Evolutionary conservation across 2,888 invertebrate genomes (phyloP).

Genomic region (Drosophila setosimentum): DNA sequence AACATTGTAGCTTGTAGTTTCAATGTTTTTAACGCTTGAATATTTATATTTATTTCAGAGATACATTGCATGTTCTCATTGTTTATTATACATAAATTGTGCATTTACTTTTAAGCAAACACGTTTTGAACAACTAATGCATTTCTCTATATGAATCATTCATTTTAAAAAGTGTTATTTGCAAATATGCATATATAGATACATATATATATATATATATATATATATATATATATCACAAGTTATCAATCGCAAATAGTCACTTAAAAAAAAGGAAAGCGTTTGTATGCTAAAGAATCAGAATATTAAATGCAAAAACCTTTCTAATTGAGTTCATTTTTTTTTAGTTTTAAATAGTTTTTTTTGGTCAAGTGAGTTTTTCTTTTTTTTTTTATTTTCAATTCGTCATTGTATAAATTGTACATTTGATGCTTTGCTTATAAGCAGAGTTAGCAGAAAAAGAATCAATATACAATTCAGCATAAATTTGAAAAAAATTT

Average conservation of each 20-base stretch:
- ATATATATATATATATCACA: not conserved
- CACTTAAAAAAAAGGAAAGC: not conserved
- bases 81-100: not conserved
- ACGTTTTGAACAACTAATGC: not conserved
- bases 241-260: not conserved
- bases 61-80: not conserved
- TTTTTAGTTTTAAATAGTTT: not conserved
- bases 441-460: not conserved
- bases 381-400: not conserved
- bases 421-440: not conserved
- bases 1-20: not conserved
- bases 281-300: not conserved
- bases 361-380: not conserved
- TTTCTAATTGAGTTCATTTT: not conserved
- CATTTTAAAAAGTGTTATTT: not conserved
- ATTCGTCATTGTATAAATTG: not conserved
- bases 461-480: not conserved
- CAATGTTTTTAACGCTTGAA: not conserved
- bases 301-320: constrained; percentile 2
- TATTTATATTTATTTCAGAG: not conserved
- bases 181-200: not conserved
- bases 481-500: too few relatives aligned
- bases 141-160: not conserved
- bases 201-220: not conserved
- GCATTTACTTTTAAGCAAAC: not conserved